Evolutionary conservation across 2,797 vertebrate species (phyloP).

Genomic region (Ctenopoma multispine): DNA sequence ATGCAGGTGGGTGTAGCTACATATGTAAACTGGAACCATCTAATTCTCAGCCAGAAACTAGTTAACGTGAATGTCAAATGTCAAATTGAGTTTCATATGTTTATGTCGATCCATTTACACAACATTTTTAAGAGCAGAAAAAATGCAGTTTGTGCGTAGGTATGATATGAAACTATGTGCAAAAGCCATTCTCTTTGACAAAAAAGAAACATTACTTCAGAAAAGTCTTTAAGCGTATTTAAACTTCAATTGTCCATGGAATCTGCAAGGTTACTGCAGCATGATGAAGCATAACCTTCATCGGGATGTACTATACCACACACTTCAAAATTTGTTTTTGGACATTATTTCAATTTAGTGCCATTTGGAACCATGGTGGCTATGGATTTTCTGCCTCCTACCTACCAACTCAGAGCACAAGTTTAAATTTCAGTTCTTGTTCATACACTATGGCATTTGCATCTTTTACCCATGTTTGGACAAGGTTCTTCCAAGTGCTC

Average conservation of each 20-base stretch:
- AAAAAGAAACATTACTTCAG: not conserved
- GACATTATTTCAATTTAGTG: constrained; percentile 24
- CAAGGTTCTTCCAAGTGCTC: constrained; percentile 21
- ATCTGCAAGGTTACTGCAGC: constrained; percentile 36
- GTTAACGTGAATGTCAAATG: not conserved
- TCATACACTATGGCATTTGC: constrained; percentile 45
- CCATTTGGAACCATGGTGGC: constrained; percentile 28
- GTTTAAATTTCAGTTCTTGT: constrained; percentile 46
- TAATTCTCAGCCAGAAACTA: not conserved
- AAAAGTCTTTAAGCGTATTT: not conserved
- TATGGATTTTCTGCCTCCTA: constrained; percentile 30
- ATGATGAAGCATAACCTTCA: constrained; percentile 21
- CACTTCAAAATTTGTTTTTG: constrained; percentile 5
- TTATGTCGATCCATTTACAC: not conserved
- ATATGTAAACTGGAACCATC: not conserved
- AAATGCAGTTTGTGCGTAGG: not conserved
- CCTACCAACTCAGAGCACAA: constrained; percentile 30
- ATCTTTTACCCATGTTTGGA: constrained; percentile 32
- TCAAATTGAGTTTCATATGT: not conserved
- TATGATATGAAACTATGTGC: constrained; percentile 1
- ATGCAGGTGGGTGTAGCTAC: not conserved
- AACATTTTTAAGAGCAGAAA: not conserved
- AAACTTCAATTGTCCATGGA: constrained; percentile 19
- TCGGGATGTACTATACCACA: constrained; percentile 5
- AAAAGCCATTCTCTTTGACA: not conserved